These are phyloP conservation scores for Diploscapter pachys DNA, from an alignment of 1,140 invertebrate species.

Conservation along the genomic window DNA sequence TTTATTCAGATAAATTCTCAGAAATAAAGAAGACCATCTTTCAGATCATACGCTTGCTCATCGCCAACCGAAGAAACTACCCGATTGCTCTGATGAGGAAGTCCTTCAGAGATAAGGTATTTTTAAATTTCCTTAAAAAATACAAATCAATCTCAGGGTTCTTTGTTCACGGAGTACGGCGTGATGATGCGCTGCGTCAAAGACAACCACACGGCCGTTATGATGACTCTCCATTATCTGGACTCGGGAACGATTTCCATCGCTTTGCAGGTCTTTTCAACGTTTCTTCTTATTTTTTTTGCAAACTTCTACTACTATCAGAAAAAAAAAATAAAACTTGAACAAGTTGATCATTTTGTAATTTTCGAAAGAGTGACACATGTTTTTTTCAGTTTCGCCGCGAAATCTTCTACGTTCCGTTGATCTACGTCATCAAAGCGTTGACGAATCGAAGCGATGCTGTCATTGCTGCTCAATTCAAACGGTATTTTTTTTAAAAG, in stretches of 20 bases:
- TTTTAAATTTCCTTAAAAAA: background rate
- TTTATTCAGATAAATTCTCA: background rate
- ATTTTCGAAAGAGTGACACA: no score
- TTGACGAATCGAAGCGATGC: conserved; percentile 48
- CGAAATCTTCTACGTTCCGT: conserved; percentile 57
- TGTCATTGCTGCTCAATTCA: conserved; percentile 13
- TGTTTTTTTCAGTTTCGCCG: conserved; percentile 48
- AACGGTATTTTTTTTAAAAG: background rate
- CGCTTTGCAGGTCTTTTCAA: conserved; percentile 45
- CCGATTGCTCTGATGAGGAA: conserved; percentile 51
- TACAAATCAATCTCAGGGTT: conserved; percentile 28
- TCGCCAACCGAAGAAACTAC: conserved; percentile 54
- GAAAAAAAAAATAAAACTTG: no score
- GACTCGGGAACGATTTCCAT: conserved; percentile 51
- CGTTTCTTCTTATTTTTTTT: background rate
- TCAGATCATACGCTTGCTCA: conserved; percentile 47
- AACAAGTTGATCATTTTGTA: no score
- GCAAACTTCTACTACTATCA: no score
- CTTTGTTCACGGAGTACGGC: conserved; percentile 53
- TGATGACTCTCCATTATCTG: conserved; percentile 54
- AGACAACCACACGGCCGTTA: conserved; percentile 51
- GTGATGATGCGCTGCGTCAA: conserved; percentile 56
- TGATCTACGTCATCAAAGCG: conserved; percentile 55
- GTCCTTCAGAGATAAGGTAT: conserved; percentile 45
- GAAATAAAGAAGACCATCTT: conserved; percentile 13